These are phyloP conservation scores for Chromoteleia sp. DNA, from an alignment of 2,888 invertebrate genomes.

Conservation along the genomic window DNA sequence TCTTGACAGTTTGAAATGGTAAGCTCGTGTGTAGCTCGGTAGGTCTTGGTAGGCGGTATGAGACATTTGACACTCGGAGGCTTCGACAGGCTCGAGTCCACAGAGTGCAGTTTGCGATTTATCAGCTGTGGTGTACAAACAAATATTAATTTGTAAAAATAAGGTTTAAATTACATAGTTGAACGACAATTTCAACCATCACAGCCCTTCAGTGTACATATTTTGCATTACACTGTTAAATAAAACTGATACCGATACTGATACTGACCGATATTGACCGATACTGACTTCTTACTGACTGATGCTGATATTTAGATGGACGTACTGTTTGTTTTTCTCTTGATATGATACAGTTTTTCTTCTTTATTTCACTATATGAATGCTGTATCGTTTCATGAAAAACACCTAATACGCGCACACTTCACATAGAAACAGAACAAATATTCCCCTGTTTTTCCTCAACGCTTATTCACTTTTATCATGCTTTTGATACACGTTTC, in stretches of 20 bases:
- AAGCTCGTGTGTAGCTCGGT: slow-evolving; percentile 85
- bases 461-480: slow-evolving; percentile 63
- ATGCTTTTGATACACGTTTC: slow-evolving; percentile 58
- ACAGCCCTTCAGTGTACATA: slow-evolving; percentile 63
- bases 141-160: slow-evolving; percentile 64
- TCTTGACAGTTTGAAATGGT: slow-evolving; percentile 85
- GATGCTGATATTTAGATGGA: slow-evolving; percentile 8
- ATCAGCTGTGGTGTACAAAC: slow-evolving; percentile 81
- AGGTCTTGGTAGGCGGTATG: slow-evolving; percentile 84
- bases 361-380: not conserved
- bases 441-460: slow-evolving; percentile 45
- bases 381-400: slow-evolving; percentile 43
- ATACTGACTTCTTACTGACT: too few species aligned
- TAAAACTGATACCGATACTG: slow-evolving; percentile 25
- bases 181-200: slow-evolving; percentile 44
- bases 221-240: slow-evolving; percentile 43
- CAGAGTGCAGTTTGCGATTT: slow-evolving; percentile 83
- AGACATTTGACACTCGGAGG: slow-evolving; percentile 84
- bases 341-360: slow-evolving; percentile 28
- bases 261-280: too few species aligned
- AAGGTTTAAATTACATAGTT: slow-evolving; percentile 10
- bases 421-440: slow-evolving; percentile 24
- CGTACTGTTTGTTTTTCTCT: slow-evolving; percentile 43
- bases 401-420: slow-evolving; percentile 68
- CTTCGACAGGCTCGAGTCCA: slow-evolving; percentile 78